A percentile compares a stretch with the other conserved stretches of the same genome.
phyloP scores from a whole-genome alignment of 2,113 vertebrate genomes.

The Prunella fulvescens region DNA sequence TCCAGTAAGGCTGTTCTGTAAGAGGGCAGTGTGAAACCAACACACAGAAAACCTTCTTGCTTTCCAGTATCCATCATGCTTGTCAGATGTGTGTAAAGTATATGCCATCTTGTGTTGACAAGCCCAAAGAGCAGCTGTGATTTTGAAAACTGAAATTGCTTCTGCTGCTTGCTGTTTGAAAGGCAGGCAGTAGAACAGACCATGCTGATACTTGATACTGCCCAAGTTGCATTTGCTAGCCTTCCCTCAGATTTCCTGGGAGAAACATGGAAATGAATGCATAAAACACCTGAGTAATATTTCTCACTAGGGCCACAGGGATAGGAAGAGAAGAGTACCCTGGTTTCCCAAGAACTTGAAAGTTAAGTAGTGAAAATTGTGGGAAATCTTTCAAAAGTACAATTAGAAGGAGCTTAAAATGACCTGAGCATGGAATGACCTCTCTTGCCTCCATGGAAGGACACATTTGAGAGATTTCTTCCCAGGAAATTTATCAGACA shows the following conservation, averaged over 20 bases:
- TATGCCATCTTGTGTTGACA: constrained; percentile 73
- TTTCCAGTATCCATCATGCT: constrained; percentile 48
- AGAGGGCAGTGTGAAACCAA: background rate
- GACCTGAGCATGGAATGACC: background rate
- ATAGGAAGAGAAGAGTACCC: background rate
- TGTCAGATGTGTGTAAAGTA: constrained; percentile 70
- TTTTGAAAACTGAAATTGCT: background rate
- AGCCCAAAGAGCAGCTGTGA: constrained; percentile 57
- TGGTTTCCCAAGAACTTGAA: background rate
- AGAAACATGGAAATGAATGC: background rate
- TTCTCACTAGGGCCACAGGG: background rate
- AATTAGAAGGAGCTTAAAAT: background rate
- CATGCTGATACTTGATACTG: background rate
- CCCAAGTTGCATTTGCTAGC: background rate
- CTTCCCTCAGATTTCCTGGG: background rate
- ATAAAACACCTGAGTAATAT: background rate
- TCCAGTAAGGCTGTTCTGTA: background rate
- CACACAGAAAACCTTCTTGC: background rate
- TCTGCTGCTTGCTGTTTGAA: background rate
- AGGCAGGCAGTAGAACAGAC: background rate
- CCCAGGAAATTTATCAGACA: background rate
- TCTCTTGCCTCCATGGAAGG: background rate
- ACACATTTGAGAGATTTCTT: background rate
- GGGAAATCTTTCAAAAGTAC: background rate
- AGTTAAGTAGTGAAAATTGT: background rate